Evolutionary conservation across 2,888 invertebrate genomes (phyloP).

Genomic region (Phalera bucephala): DNA sequence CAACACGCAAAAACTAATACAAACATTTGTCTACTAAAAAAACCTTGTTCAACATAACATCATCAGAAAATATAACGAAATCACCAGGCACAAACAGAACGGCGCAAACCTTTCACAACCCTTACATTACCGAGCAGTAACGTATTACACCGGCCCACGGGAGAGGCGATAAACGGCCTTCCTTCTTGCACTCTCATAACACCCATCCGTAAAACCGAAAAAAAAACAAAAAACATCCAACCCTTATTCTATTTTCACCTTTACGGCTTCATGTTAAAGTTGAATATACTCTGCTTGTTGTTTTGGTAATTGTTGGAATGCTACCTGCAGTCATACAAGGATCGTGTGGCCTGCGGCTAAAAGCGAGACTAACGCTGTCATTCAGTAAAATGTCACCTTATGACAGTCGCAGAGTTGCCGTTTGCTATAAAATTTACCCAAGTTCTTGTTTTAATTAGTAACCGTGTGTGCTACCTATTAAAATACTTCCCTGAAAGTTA

Average conservation of each 20-base stretch:
- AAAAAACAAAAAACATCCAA: slow-evolving; percentile 11
- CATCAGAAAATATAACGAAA: slow-evolving; percentile 25
- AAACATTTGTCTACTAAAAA: too few species aligned
- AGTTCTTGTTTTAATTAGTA: too few species aligned
- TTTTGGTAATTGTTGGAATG: neutral
- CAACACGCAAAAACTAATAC: too few species aligned
- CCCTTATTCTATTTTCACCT: neutral
- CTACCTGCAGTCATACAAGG: too few species aligned
- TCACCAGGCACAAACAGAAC: slow-evolving; percentile 24
- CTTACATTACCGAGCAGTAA: slow-evolving; percentile 12
- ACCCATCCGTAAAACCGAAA: slow-evolving; percentile 33
- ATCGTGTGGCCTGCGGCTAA: too few species aligned
- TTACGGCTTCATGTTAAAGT: neutral
- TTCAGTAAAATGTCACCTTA: too few species aligned
- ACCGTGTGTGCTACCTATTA: too few species aligned
- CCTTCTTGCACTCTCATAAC: slow-evolving; percentile 40
- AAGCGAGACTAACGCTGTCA: too few species aligned
- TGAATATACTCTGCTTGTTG: neutral
- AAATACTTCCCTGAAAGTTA: too few species aligned
- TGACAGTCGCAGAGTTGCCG: too few species aligned
- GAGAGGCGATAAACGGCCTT: slow-evolving; percentile 37
- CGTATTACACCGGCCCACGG: slow-evolving; percentile 17
- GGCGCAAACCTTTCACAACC: slow-evolving; percentile 18
- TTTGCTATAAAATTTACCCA: too few species aligned
- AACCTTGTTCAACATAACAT: slow-evolving; percentile 12